Evolutionary conservation across 2,888 invertebrate genomes (phyloP).

Genomic region (Proisotoma minuta): DNA sequence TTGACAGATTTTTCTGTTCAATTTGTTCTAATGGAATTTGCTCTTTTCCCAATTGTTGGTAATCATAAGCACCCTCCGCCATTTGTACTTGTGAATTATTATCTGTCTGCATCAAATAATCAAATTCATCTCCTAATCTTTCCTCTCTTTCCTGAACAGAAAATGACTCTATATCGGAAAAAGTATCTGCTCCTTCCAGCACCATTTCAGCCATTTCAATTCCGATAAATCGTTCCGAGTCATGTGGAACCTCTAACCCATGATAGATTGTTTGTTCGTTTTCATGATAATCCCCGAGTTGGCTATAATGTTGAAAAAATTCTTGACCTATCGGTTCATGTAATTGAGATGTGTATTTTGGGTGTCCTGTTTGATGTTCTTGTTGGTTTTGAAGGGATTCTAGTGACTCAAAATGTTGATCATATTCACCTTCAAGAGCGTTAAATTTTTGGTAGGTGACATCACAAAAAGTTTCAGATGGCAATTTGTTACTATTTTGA

Average conservation of each 20-base stretch:
- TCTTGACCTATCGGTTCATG: background rate
- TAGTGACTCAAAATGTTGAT: background rate
- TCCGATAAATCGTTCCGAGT: conserved; percentile 12
- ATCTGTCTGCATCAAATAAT: no score
- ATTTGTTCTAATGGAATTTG: no score
- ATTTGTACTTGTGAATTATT: no score
- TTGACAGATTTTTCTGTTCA: no score
- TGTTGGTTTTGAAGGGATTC: background rate
- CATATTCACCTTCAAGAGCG: background rate
- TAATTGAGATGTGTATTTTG: background rate
- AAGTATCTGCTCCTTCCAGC: conserved; percentile 32
- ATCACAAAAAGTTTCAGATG: background rate
- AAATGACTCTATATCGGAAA: conserved; percentile 31
- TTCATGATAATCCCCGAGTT: background rate
- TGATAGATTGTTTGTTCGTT: background rate
- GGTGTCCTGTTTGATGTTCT: background rate
- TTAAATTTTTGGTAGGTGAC: background rate
- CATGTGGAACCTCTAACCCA: background rate
- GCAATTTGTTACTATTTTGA: background rate
- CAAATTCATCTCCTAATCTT: no score
- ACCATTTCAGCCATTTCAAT: conserved; percentile 22
- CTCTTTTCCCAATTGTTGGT: no score
- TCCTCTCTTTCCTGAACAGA: conserved; percentile 39
- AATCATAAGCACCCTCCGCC: no score
- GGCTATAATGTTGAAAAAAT: background rate